A percentile compares a stretch with the other conserved stretches of the same genome.
These are phyloP conservation scores for Sebastes trivittatus DNA, from an alignment of 2,797 vertebrate genomes.

Conservation along the genomic window DNA sequence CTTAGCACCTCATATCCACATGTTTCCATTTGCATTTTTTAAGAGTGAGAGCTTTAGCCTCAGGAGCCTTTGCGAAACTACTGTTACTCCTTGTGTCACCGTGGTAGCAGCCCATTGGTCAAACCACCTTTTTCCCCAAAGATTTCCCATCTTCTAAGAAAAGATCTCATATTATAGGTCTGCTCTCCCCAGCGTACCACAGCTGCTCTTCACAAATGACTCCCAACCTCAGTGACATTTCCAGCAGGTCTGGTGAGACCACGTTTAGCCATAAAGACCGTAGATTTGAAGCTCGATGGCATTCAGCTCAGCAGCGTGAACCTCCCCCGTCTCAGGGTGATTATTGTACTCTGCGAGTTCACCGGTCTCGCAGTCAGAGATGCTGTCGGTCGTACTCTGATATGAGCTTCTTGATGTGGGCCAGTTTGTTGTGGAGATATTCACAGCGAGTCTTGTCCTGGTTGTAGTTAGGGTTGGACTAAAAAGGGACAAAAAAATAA, in stretches of 20 bases:
- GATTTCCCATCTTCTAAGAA: not conserved
- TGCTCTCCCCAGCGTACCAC: not conserved
- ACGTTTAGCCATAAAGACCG: not conserved
- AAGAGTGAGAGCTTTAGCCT: not conserved
- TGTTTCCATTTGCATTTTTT: not conserved
- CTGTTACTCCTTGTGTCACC: not conserved
- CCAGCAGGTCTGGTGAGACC: slow-evolving; percentile 5
- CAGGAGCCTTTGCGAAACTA: slow-evolving; percentile 2
- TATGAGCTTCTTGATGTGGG: slow-evolving; percentile 94
- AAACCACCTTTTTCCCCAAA: not conserved
- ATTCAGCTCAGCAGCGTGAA: slow-evolving; percentile 24
- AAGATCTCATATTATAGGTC: not conserved
- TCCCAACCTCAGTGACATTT: not conserved
- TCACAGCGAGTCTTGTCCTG: slow-evolving; percentile 93
- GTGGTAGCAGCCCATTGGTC: not conserved
- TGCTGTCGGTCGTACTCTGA: slow-evolving; percentile 91
- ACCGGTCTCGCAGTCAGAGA: slow-evolving; percentile 47
- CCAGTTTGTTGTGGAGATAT: slow-evolving; percentile 95
- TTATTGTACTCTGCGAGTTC: not conserved
- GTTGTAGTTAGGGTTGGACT: slow-evolving; percentile 93
- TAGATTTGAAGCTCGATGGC: slow-evolving; percentile 2
- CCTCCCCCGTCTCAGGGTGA: not conserved
- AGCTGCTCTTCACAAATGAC: not conserved
- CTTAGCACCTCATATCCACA: slow-evolving; percentile 24
- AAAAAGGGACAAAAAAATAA: not conserved